phyloP scores from a whole-genome alignment of 1,140 invertebrate genomes.

The Papilio aristodemus region DNA sequence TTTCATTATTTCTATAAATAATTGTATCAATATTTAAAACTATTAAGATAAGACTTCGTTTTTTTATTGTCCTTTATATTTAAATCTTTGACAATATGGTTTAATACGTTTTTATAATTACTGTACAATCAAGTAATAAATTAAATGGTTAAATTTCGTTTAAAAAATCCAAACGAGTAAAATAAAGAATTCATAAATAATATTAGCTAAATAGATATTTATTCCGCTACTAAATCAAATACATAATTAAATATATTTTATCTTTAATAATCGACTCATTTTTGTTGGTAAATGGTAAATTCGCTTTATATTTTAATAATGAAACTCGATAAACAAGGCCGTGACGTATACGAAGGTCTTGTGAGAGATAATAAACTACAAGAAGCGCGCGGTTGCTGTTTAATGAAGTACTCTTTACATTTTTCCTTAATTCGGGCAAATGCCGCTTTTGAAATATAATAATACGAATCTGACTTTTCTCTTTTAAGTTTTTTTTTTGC shows the following conservation, averaged over 20 bases:
- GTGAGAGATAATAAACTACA: conserved; percentile 21
- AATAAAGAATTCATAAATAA: too few species aligned
- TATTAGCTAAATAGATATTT: too few species aligned
- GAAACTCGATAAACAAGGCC: conserved; percentile 19
- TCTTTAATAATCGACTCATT: not conserved
- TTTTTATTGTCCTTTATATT: too few species aligned
- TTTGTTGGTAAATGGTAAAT: conserved; percentile 3
- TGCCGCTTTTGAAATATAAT: conserved; percentile 30
- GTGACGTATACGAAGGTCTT: conserved; percentile 9
- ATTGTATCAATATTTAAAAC: too few species aligned
- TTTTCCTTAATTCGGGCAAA: conserved; percentile 32
- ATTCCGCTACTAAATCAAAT: too few species aligned
- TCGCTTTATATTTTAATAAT: conserved; percentile 24
- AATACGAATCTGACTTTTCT: conserved; percentile 28
- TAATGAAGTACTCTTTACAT: conserved; percentile 34
- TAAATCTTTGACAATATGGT: too few species aligned
- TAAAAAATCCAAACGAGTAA: too few species aligned
- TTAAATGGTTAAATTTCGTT: too few species aligned
- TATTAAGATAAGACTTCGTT: too few species aligned
- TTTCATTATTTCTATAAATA: too few species aligned
- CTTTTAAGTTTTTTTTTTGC: conserved; percentile 17
- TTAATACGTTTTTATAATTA: too few species aligned
- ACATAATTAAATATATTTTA: not conserved
- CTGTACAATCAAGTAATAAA: too few species aligned
- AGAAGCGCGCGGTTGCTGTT: conserved; percentile 11